Conservation (phyloP, 2,888 invertebrate genomes). For the Peribatodes rhomboidaria region DNA sequence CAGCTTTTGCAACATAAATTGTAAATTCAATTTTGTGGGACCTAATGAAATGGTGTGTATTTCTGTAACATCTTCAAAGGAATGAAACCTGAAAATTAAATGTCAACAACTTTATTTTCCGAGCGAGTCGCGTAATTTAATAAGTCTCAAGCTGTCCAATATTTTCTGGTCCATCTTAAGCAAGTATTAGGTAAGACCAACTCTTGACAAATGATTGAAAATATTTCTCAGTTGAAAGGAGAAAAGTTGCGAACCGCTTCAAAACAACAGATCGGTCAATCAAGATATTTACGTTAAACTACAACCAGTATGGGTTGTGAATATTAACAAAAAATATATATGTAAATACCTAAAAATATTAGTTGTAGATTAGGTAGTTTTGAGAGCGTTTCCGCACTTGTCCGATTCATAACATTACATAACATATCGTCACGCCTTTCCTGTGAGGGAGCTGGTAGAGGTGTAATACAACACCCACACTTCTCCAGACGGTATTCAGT, state of each 20-base stretch:
- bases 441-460: too few relatives aligned
- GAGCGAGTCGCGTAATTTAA: constrained; percentile 12
- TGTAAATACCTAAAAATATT: too few relatives aligned
- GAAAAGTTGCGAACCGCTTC: constrained; percentile 25
- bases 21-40: background rate
- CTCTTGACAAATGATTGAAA: constrained; percentile 28
- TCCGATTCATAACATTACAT: too few relatives aligned
- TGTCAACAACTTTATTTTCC: constrained; percentile 17
- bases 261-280: constrained; percentile 20
- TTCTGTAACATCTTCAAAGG: background rate
- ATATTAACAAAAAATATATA: too few relatives aligned
- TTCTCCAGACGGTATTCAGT: too few relatives aligned
- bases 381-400: too few relatives aligned
- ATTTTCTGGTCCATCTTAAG: constrained; percentile 18
- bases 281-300: constrained; percentile 17
- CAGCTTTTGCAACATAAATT: background rate
- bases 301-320: constrained; percentile 11
- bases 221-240: constrained; percentile 11
- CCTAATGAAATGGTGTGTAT: background rate
- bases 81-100: constrained; percentile 12
- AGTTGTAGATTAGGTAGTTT: too few relatives aligned
- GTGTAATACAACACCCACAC: too few relatives aligned
- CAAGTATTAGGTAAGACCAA: constrained; percentile 15
- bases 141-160: constrained; percentile 16
- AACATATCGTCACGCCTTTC: too few relatives aligned